Evolutionary conservation across 1,140 invertebrate species (phyloP).

Genomic region (Habropoda laboriosa): DNA sequence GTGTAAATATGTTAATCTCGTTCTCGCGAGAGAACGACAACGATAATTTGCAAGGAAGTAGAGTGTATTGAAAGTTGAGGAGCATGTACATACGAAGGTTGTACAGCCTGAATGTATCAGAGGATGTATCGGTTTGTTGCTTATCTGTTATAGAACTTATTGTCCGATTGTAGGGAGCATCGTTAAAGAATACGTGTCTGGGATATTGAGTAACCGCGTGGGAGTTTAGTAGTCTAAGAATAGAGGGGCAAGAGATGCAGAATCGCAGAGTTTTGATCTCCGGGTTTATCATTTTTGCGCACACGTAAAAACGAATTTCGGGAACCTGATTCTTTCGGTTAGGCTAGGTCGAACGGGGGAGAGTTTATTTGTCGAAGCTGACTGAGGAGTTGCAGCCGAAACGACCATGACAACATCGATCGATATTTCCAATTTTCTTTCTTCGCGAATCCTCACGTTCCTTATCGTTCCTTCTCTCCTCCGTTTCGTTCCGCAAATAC

Average conservation of each 20-base stretch:
- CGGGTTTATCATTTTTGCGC: constrained; percentile 10
- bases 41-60: no score
- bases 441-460: neutral
- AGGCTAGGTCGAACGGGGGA: neutral
- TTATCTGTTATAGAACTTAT: constrained; percentile 12
- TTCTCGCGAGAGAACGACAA: no score
- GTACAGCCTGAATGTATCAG: no score
- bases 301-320: neutral
- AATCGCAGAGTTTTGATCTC: constrained; percentile 16
- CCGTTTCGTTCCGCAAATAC: neutral
- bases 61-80: no score
- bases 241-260: constrained; percentile 44
- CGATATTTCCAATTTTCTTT: neutral
- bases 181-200: constrained; percentile 35
- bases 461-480: neutral
- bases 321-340: neutral
- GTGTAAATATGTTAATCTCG: no score
- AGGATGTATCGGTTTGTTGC: neutral
- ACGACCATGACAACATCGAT: neutral
- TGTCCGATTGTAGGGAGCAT: constrained; percentile 10
- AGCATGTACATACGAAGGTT: no score
- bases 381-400: neutral
- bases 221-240: constrained; percentile 39
- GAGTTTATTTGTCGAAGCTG: neutral
- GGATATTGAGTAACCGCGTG: constrained; percentile 45